A percentile compares a stretch with the other conserved stretches of the same genome.
Conservation (phyloP, 23 tunicate species). For the Phallusia fumigata region DNA sequence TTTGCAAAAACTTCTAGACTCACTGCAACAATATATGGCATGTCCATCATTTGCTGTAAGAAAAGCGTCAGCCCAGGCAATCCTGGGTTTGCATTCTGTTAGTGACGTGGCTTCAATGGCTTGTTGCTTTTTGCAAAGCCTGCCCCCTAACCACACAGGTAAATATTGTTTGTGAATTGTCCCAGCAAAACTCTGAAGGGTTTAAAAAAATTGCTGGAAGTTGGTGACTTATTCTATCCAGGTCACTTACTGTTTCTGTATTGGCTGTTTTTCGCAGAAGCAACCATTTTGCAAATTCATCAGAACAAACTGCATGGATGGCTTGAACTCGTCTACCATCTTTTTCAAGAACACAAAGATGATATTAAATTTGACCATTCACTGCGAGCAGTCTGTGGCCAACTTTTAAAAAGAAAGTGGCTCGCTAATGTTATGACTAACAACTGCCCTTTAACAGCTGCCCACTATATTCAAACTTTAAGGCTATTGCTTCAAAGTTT, state of each 20-base stretch:
- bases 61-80: slow-evolving; percentile 21
- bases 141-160: background rate
- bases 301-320: background rate
- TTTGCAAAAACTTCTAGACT: background rate
- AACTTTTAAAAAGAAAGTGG: background rate
- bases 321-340: background rate
- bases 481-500: background rate
- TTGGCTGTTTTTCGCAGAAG: background rate
- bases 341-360: background rate
- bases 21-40: slow-evolving; percentile 1
- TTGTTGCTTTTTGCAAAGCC: background rate
- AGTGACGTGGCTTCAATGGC: background rate
- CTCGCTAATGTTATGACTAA: slow-evolving; percentile 2
- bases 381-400: background rate
- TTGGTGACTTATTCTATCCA: background rate
- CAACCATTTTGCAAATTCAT: background rate
- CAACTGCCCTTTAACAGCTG: slow-evolving; percentile 41
- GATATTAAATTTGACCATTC: background rate
- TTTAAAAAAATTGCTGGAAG: background rate
- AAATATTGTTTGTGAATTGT: background rate
- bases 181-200: no score
- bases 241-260: background rate
- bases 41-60: slow-evolving; percentile 33
- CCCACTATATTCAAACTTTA: slow-evolving; percentile 19
- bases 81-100: background rate